Evolutionary conservation across 2,888 invertebrate genomes (phyloP).

Genomic region (Mellilla xanthometata): DNA sequence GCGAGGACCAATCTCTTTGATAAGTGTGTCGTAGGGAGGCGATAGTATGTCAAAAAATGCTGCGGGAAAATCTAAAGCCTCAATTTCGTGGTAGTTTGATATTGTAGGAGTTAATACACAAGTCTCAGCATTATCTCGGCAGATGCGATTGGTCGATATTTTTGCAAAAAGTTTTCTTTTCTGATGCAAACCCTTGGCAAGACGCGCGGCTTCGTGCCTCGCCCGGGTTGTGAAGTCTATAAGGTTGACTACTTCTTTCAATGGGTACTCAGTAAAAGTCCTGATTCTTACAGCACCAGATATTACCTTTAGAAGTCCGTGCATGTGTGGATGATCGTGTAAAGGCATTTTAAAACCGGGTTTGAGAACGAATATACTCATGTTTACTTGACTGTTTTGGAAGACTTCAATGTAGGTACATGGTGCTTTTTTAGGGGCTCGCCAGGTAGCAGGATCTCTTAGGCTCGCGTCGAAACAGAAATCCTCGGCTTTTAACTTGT

Average conservation of each 20-base stretch:
- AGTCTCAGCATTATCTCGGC: slow-evolving; percentile 68
- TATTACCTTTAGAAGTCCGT: slow-evolving; percentile 92
- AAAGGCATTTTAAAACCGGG: slow-evolving; percentile 92
- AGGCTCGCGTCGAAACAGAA: slow-evolving; percentile 85
- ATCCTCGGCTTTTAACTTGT: slow-evolving; percentile 86
- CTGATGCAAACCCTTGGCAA: slow-evolving; percentile 58
- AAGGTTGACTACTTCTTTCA: slow-evolving; percentile 48
- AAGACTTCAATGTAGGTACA: slow-evolving; percentile 93
- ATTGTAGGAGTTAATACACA: slow-evolving; percentile 87
- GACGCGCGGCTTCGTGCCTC: slow-evolving; percentile 58
- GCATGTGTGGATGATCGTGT: slow-evolving; percentile 97
- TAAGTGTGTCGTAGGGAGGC: slow-evolving; percentile 92
- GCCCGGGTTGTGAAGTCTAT: slow-evolving; percentile 55
- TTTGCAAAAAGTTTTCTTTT: slow-evolving; percentile 65
- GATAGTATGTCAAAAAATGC: slow-evolving; percentile 97
- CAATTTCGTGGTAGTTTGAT: slow-evolving; percentile 91
- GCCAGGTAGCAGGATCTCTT: slow-evolving; percentile 68
- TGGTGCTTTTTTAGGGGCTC: slow-evolving; percentile 84
- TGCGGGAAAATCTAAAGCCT: slow-evolving; percentile 89
- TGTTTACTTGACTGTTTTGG: slow-evolving; percentile 88
- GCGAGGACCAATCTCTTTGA: slow-evolving; percentile 84
- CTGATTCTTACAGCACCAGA: slow-evolving; percentile 86
- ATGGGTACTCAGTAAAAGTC: slow-evolving; percentile 64
- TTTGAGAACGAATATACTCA: slow-evolving; percentile 90
- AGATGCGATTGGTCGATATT: slow-evolving; percentile 49